Evolutionary conservation across 2,888 invertebrate genomes (phyloP).

Genomic region (Desoria tigrina): DNA sequence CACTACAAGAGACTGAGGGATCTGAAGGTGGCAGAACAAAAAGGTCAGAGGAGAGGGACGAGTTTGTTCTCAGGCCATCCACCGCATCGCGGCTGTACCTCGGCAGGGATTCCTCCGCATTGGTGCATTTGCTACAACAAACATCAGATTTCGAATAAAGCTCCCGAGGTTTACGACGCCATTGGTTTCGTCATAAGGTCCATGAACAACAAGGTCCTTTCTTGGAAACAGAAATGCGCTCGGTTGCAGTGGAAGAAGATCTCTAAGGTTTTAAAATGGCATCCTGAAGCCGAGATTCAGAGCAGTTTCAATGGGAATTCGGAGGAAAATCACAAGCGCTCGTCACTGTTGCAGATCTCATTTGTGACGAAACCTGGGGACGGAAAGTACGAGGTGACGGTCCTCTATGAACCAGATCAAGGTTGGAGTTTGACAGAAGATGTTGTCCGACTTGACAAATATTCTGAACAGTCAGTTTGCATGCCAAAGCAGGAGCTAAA

Average conservation of each 20-base stretch:
- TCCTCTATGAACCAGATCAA: constrained; percentile 33
- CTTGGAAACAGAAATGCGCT: neutral
- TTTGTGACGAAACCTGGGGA: constrained; percentile 25
- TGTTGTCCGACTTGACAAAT: constrained; percentile 30
- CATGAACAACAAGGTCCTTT: neutral
- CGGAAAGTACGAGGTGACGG: constrained; percentile 36
- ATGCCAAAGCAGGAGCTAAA: constrained; percentile 33
- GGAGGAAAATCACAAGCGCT: constrained; percentile 9
- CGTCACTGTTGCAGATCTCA: constrained; percentile 25
- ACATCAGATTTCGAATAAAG: constrained; percentile 58
- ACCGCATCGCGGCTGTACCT: constrained; percentile 70
- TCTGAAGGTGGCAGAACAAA: constrained; percentile 23
- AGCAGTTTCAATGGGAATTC: constrained; percentile 12
- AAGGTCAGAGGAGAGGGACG: constrained; percentile 61
- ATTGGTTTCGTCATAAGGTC: neutral
- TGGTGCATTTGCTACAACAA: constrained; percentile 85
- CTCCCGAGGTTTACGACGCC: constrained; percentile 7
- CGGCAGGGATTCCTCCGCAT: constrained; percentile 75
- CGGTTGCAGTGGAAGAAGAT: neutral
- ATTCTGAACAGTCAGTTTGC: constrained; percentile 27
- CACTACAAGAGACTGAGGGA: neutral
- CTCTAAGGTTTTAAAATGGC: constrained; percentile 8
- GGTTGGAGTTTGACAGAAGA: constrained; percentile 38
- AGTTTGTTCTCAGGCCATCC: constrained; percentile 78
- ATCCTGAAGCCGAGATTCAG: constrained; percentile 4